A percentile compares a stretch with the other conserved stretches of the same genome.
These are phyloP conservation scores for Zosterops hypoxanthus DNA, from an alignment of 2,113 vertebrate species.

Conservation along the genomic window DNA sequence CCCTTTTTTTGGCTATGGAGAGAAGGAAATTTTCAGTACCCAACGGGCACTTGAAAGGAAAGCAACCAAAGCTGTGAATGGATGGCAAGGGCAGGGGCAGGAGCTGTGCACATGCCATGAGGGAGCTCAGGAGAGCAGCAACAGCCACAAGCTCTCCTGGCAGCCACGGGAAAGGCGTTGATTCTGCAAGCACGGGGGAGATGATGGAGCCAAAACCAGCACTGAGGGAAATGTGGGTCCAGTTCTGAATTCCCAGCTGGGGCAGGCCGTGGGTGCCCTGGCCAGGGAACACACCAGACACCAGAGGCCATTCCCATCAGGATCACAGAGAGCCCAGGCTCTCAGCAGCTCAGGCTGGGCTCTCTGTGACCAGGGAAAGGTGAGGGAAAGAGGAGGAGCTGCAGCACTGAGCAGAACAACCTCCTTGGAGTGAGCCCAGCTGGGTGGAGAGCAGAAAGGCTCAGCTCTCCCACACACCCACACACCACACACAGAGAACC, in stretches of 20 bases:
- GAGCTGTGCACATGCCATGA: slow-evolving; percentile 24
- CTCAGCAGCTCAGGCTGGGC: neutral
- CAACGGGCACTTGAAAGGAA: neutral
- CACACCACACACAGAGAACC: neutral
- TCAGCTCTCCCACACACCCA: neutral
- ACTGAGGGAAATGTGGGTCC: neutral
- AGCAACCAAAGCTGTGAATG: slow-evolving; percentile 37
- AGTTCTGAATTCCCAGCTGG: neutral
- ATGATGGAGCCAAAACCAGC: slow-evolving; percentile 8
- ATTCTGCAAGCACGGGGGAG: neutral
- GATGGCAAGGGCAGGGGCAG: slow-evolving; percentile 24
- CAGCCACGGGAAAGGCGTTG: neutral
- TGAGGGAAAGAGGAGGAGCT: neutral
- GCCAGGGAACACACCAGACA: neutral
- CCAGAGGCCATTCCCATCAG: neutral
- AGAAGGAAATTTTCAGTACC: neutral
- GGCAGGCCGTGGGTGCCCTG: neutral
- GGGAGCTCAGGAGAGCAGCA: neutral
- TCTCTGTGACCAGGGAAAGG: neutral
- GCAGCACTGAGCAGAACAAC: neutral
- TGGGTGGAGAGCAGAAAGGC: neutral
- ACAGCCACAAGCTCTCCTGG: neutral
- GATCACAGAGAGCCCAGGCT: neutral
- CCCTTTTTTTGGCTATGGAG: neutral
- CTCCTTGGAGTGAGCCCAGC: neutral